Evolutionary conservation across 2,888 invertebrate genomes (phyloP).

Genomic region (Nomada ruficornis): DNA sequence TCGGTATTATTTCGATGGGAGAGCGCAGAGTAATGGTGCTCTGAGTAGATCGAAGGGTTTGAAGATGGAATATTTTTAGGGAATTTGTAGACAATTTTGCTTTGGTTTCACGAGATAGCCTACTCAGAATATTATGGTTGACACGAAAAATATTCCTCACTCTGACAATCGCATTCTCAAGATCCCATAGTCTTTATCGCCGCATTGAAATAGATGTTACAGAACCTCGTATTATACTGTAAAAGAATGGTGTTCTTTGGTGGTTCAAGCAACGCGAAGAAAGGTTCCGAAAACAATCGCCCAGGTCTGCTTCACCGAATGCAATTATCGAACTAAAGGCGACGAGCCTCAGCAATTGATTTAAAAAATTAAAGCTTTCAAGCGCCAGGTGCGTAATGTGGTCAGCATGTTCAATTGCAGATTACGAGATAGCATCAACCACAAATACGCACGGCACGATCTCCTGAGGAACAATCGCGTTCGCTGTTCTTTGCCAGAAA

Average conservation of each 20-base stretch:
- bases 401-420: too few species aligned
- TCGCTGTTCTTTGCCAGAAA: slow-evolving; percentile 7
- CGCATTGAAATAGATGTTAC: neutral
- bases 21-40: neutral
- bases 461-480: slow-evolving; percentile 7
- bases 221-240: neutral
- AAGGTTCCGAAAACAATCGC: too few species aligned
- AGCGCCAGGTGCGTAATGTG: too few species aligned
- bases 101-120: too few species aligned
- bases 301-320: too few species aligned
- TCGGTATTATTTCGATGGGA: neutral
- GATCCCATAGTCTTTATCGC: too few species aligned
- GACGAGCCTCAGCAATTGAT: too few species aligned
- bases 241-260: neutral
- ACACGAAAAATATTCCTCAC: neutral
- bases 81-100: neutral
- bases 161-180: neutral
- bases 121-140: neutral
- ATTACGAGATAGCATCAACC: too few species aligned
- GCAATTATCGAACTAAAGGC: too few species aligned
- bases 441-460: too few species aligned
- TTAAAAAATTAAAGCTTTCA: too few species aligned
- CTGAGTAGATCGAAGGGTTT: neutral
- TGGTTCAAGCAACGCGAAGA: neutral
- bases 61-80: neutral